Conservation (phyloP, 92 coral and sea anemone species). For the Porites cylindrica region DNA sequence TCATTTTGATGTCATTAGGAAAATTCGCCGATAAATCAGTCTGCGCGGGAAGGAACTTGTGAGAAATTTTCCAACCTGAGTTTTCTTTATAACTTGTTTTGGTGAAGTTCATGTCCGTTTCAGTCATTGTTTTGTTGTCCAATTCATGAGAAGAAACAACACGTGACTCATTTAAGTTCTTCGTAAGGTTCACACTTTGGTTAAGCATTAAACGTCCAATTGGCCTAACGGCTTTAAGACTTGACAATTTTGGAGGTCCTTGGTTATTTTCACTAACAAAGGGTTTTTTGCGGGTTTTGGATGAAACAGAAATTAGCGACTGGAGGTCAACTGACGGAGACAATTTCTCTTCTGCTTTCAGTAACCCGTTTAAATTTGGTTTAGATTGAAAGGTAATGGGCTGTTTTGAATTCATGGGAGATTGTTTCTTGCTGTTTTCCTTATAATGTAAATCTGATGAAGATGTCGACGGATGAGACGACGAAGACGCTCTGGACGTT, state of each 20-base stretch:
- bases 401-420: not conserved
- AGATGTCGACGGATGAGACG: not conserved
- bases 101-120: not conserved
- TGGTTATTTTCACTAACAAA: not conserved
- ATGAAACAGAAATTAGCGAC: not conserved
- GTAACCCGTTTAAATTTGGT: not conserved
- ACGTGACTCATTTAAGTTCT: not conserved
- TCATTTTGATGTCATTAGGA: not conserved
- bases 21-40: not conserved
- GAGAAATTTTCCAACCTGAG: not conserved
- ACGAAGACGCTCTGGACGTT: not conserved
- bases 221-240: conserved; percentile 4
- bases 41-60: not conserved
- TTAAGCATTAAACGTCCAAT: not conserved
- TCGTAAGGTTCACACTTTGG: not conserved
- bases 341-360: not conserved
- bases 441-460: not conserved
- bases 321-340: not conserved
- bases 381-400: not conserved
- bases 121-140: not conserved
- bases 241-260: not conserved
- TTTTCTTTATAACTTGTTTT: not conserved
- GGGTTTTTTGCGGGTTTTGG: not conserved
- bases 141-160: not conserved
- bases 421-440: not conserved